Evolutionary conservation across 2,113 vertebrate species (phyloP), one percentile per base, ranked within the genome.

Genomic region (Pardalotus punctatus): DNA sequence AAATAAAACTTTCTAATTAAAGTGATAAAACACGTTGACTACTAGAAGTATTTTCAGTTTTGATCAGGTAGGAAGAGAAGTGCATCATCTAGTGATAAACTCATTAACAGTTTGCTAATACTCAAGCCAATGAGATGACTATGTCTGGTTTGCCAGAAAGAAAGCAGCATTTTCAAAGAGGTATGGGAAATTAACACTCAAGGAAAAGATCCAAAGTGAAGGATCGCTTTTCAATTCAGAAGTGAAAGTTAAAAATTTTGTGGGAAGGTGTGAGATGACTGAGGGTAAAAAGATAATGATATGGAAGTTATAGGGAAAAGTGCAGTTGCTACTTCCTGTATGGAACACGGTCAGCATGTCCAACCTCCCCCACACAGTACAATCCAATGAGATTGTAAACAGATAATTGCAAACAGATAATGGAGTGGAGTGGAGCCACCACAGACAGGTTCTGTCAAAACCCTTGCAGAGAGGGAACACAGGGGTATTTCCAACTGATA

Each of bases 301-400:
- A 14, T 3, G 11, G 60, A 29, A 74, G 29, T 51, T 53, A 8
- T 7, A 21, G 53, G 33, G 45, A 23, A 58, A 36, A 0, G 3
- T 29, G 29, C 4, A 2, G 11, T 24, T n/a, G 23, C 28, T 73
- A 3, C 14, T 36, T 12, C 8, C 10, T 1, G 0, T 27, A 6
- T 43, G 50, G 60, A 73, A 43, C 11, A 19, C 0, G 0, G 27
- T 36, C 77, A 45, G 27, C 23, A 9, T 7, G 11, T 51, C 69
- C 1, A 3, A 45, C 51, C 28, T 58, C 12, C 51, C 48, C 2
- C 14, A 22, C 8, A 17, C 12, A 38, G 5, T 3, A 7, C 43
- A 36, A 0, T 58, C 60, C 53, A 43, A 51, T 12, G 10, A 40
- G 38, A 40, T 40, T 40, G 38, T 40, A 40, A 40, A 40, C 38